Evolutionary conservation across 2,888 invertebrate species (phyloP).

Genomic region (Clitarchus hookeri): DNA sequence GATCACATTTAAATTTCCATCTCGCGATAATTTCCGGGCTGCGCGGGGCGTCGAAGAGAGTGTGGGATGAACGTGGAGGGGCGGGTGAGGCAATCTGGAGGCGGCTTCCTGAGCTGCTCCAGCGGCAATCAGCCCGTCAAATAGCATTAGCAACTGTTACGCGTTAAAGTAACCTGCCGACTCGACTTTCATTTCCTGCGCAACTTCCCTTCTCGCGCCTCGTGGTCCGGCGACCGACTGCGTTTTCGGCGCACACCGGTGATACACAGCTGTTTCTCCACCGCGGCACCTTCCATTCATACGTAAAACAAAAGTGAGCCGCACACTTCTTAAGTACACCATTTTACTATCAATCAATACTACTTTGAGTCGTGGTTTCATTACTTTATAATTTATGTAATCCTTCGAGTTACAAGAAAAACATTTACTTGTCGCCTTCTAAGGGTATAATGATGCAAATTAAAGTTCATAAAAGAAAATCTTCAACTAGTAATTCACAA

Average conservation of each 20-base stretch:
- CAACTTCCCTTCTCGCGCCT: background rate
- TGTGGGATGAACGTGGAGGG: background rate
- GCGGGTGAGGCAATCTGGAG: conserved; percentile 24
- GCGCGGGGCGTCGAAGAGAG: background rate
- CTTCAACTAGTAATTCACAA: too few relatives aligned
- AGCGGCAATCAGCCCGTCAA: conserved; percentile 37
- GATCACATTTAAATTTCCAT: conserved; percentile 14
- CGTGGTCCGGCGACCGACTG: background rate
- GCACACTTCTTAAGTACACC: too few relatives aligned
- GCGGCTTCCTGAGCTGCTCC: conserved; percentile 37
- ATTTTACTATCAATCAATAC: too few relatives aligned
- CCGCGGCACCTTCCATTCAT: too few relatives aligned
- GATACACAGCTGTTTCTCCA: too few relatives aligned
- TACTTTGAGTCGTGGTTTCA: too few relatives aligned
- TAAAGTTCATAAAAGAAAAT: too few relatives aligned
- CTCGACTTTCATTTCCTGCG: background rate
- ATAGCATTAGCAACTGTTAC: conserved; percentile 29
- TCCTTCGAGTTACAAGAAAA: too few relatives aligned
- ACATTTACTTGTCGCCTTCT: too few relatives aligned
- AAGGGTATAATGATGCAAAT: too few relatives aligned
- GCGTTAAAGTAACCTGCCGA: conserved; percentile 7
- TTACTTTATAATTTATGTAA: too few relatives aligned
- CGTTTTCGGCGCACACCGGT: background rate
- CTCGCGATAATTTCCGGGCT: conserved; percentile 14
- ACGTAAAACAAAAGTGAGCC: too few relatives aligned